A percentile compares a stretch with the other conserved stretches of the same genome.
Evolutionary conservation across 2,888 invertebrate genomes (phyloP).

Genomic region (Coleophora flavipennella): DNA sequence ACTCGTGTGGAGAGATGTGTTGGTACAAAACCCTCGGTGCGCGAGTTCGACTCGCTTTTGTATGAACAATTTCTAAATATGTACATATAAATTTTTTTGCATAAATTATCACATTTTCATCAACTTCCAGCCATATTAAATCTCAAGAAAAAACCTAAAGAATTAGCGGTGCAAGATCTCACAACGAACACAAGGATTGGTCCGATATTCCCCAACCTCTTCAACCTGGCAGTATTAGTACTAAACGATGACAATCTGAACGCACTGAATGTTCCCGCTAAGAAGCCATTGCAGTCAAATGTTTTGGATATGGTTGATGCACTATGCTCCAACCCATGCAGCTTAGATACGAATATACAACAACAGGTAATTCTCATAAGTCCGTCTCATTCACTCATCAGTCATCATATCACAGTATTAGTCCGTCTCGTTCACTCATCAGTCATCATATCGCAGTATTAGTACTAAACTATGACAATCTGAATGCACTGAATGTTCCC

Average conservation of each 20-base stretch:
- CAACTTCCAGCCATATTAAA: slow-evolving; percentile 60
- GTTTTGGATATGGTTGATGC: slow-evolving; percentile 72
- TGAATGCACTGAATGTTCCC: slow-evolving; percentile 59
- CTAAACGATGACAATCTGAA: slow-evolving; percentile 71
- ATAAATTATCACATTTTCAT: neutral
- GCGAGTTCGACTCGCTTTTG: too few relatives aligned
- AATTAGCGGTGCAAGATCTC: slow-evolving; percentile 69
- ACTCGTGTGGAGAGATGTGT: too few relatives aligned
- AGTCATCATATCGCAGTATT: too few relatives aligned
- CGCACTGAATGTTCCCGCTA: slow-evolving; percentile 59
- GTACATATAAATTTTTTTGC: too few relatives aligned
- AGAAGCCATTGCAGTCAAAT: slow-evolving; percentile 58
- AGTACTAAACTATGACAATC: slow-evolving; percentile 71
- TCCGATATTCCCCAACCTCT: slow-evolving; percentile 74
- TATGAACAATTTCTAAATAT: too few relatives aligned
- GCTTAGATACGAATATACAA: slow-evolving; percentile 69
- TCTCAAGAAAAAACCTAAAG: slow-evolving; percentile 61
- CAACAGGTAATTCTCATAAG: slow-evolving; percentile 71
- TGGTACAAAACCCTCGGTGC: too few relatives aligned
- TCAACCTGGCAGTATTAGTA: slow-evolving; percentile 71
- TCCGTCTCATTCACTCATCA: too few relatives aligned
- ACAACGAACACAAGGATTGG: slow-evolving; percentile 72
- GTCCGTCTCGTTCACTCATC: too few relatives aligned
- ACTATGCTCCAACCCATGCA: slow-evolving; percentile 71
- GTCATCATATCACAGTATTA: too few relatives aligned